Percentiles rank a stretch among this genome's conserved stretches.
Evolutionary conservation across 2,888 invertebrate species (phyloP).

Genomic region (Anthophora plumipes): DNA sequence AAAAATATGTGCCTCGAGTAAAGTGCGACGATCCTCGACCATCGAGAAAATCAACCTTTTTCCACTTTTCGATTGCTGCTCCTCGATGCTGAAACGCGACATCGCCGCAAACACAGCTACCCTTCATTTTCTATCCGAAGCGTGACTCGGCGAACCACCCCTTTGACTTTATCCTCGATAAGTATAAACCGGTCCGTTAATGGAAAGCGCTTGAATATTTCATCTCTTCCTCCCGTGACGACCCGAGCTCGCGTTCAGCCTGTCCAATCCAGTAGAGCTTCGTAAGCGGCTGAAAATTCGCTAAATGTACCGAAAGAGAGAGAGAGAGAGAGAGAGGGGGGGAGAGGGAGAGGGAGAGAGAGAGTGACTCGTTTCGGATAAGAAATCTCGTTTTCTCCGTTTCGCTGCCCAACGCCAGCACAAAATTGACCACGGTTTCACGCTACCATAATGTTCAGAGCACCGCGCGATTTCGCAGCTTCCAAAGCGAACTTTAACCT

Average conservation of each 20-base stretch:
- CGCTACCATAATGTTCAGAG: too few species aligned
- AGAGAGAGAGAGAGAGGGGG: not conserved
- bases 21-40: too few species aligned
- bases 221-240: constrained; percentile 64
- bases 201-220: constrained; percentile 83
- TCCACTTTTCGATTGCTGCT: not conserved
- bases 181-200: constrained; percentile 81
- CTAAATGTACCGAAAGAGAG: not conserved
- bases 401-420: not conserved
- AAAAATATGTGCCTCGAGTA: too few species aligned
- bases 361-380: constrained; percentile 6
- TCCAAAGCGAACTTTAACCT: too few species aligned
- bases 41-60: too few species aligned
- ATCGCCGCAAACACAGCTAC: constrained; percentile 43
- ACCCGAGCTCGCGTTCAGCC: constrained; percentile 41
- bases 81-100: not conserved
- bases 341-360: not conserved
- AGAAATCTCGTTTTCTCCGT: not conserved
- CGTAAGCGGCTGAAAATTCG: constrained; percentile 33
- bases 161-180: constrained; percentile 81
- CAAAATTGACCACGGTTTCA: too few species aligned
- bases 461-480: too few species aligned
- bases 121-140: constrained; percentile 62
- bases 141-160: constrained; percentile 74
- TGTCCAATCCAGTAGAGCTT: constrained; percentile 26